Evolutionary conservation across 2,797 vertebrate genomes (phyloP), one percentile per base, ranked within the genome.

Genomic region (Catharus ustulatus): DNA sequence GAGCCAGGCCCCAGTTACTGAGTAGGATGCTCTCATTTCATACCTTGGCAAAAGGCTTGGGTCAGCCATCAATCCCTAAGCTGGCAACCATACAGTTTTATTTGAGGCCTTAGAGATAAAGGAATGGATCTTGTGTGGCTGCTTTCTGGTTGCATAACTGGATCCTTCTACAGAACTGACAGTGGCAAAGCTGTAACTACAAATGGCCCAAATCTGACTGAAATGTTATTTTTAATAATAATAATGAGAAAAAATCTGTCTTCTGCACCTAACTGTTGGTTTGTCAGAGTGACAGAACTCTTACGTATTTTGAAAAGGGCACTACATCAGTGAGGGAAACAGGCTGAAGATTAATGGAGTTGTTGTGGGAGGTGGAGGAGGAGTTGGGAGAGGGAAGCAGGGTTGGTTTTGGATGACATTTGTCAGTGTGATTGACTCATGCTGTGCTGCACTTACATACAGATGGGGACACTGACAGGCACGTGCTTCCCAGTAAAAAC

Each of bases 361-460:
- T 61, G n/a, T 52, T 55, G 93, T 83, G 73, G 87, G 92, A 95
- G 66, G 72, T 58, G 19, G 68, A 87, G 78, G 54, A 96, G 89
- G 80, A 81, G 63, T 13, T 87, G 71, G 49, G 57, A 81, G 54
- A 85, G 75, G 49, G 72, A 96, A 87, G 52, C 7, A 2, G 71
- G 77, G 49, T 77, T 89, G 2, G 11, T 76, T 93, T 83, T 1
- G 3, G 77, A 66, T 87, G 68, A 68, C 71, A 62, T 96, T 82
- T 72, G 68, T 93, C 88, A 40, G 8, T 64, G 30, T 48, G 91
- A 93, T 64, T 84, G 94, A 95, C 15, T 5, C 38, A 20, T 62
- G 46, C 66, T 55, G 46, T 82, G 48, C 72, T 89, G 52, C 38
- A 58, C 68, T 90, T 82, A 23, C 32, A 21, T 51, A n/a, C 54